Percentiles rank a stretch among this genome's conserved stretches.
Conservation (phyloP, 2,888 invertebrate genomes). For the Anagyrus pseudococci region DNA sequence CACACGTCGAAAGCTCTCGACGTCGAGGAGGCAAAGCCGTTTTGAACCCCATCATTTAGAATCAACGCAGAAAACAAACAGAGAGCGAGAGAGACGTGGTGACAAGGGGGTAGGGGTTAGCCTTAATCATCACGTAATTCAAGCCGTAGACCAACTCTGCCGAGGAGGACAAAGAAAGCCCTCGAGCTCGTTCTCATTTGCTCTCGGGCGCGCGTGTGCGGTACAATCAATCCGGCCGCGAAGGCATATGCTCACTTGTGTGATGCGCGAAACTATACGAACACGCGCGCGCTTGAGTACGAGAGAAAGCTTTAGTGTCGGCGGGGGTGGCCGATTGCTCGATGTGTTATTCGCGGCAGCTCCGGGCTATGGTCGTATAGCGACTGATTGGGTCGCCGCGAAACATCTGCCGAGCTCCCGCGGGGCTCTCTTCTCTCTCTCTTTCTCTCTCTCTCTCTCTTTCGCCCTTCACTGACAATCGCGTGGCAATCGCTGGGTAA, state of each 20-base stretch:
- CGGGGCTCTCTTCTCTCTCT: no score
- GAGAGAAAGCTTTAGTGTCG: conserved; percentile 38
- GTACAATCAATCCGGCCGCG: conserved; percentile 55
- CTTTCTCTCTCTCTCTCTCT: no score
- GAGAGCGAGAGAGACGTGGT: background rate
- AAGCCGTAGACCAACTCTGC: conserved; percentile 15
- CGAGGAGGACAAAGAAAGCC: conserved; percentile 28
- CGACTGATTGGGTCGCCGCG: conserved; percentile 61
- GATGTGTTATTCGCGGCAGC: conserved; percentile 61
- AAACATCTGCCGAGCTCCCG: conserved; percentile 62
- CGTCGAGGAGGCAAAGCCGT: no score
- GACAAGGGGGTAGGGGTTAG: background rate
- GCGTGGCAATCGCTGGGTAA: conserved; percentile 60
- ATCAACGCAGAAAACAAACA: no score
- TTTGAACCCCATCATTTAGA: no score
- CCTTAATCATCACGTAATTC: conserved; percentile 30
- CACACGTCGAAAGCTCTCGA: no score
- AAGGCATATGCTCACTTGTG: conserved; percentile 57
- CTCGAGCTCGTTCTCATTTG: conserved; percentile 43
- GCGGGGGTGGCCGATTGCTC: conserved; percentile 58
- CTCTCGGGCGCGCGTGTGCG: conserved; percentile 32
- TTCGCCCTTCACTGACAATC: conserved; percentile 56
- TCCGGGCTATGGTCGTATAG: conserved; percentile 43
- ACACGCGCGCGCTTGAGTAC: conserved; percentile 8
- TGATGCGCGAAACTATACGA: background rate